Evolutionary conservation across 2,888 invertebrate genomes (phyloP), one percentile per base, ranked within the genome.

Genomic region (Phytoseiulus persimilis): DNA sequence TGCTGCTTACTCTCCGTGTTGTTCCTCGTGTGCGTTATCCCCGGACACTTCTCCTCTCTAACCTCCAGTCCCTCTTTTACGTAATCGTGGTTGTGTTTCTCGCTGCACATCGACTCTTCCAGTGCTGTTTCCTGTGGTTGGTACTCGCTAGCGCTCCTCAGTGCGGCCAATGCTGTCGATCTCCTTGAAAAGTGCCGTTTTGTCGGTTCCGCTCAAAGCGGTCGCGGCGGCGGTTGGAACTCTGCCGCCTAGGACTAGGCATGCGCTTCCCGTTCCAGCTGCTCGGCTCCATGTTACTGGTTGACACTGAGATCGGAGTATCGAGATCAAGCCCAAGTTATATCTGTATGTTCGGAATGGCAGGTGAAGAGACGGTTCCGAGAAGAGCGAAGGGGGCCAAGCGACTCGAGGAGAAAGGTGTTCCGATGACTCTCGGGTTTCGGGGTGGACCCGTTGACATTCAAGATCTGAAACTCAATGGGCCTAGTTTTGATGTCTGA

Each of bases 51-150:
- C 39, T 39, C 90, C 83, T 90, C 39, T 89, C 90, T 65, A 65
- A 65, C 23, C 1, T 65, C 11, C 65, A 23, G 65, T 65, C 23
- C 18, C 23, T 32, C 39, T 90, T 83, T 84, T 90, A 65, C 83
- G 91, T 91, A 91, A 89, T 89, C 91, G 90, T 90, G 91, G 91
- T 83, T 92, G 90, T 90, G 92, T 91, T 90, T 92, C 92, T 39
- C 83, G 83, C 83, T 32, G 83, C 83, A 83, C 83, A 89, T 83
- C 33, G 83, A 83, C 89, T 84, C 83, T 83, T 89, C 90, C 89
- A 83, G 89, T 90, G 83, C 84, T 83, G 45, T 84, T 83, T 83
- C 46, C 89, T 90, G 87, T 89, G 5, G 9, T 65, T 2, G 9
- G 65, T 65, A 23, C 65, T 39, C 65, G 18, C 65, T 14, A 1